Evolutionary conservation across 2,113 vertebrate genomes (phyloP).

Genomic region (Nanorana parkeri): DNA sequence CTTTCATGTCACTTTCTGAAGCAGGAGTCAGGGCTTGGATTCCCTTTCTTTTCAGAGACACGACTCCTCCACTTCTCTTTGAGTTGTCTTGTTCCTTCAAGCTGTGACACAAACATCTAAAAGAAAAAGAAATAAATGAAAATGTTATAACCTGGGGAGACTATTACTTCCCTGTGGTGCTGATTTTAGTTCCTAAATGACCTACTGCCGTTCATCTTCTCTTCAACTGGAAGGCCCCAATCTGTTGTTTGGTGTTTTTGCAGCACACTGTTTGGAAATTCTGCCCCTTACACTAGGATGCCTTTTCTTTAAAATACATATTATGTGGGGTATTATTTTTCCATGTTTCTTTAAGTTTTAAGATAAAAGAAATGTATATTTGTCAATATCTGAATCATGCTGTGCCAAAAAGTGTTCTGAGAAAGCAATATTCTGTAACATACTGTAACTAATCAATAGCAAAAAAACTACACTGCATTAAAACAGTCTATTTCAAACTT

Average conservation of each 20-base stretch:
- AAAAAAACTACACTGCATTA: not conserved
- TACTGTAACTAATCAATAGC: not conserved
- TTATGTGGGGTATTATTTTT: slow-evolving; percentile 15
- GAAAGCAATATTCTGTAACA: not conserved
- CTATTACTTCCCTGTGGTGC: slow-evolving; percentile 53
- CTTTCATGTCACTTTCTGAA: slow-evolving; percentile 38
- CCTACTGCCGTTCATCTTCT: slow-evolving; percentile 50
- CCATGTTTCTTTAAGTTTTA: not conserved
- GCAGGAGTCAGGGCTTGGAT: slow-evolving; percentile 22
- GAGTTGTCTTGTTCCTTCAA: slow-evolving; percentile 42
- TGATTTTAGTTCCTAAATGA: slow-evolving; percentile 56
- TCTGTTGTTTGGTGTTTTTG: slow-evolving; percentile 45
- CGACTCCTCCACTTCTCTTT: slow-evolving; percentile 43
- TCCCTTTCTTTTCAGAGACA: slow-evolving; percentile 37
- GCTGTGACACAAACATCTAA: slow-evolving; percentile 47
- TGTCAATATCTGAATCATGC: slow-evolving; percentile 5
- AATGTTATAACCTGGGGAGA: slow-evolving; percentile 45
- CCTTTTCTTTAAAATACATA: slow-evolving; percentile 35
- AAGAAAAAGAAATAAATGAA: slow-evolving; percentile 52
- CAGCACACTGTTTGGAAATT: slow-evolving; percentile 26
- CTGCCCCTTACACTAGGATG: slow-evolving; percentile 32
- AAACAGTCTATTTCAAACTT: not conserved
- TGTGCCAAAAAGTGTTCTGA: slow-evolving; percentile 10
- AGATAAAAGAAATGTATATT: slow-evolving; percentile 26
- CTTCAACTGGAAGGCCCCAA: slow-evolving; percentile 36